Evolutionary conservation across 2,888 invertebrate genomes (phyloP).

Genomic region (Hyles lineata): DNA sequence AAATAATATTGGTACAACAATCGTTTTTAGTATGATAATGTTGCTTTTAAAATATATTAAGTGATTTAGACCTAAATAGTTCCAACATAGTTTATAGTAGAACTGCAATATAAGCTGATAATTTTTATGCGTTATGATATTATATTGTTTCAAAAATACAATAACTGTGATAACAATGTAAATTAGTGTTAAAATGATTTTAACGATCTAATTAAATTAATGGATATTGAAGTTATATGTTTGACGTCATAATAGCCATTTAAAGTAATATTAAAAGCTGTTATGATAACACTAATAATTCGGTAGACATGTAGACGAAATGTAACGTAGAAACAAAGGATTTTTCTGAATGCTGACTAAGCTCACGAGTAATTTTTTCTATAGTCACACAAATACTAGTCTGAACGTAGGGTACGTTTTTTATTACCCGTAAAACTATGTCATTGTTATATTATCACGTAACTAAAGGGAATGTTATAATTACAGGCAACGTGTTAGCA

Average conservation of each 20-base stretch:
- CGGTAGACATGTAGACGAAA: no score
- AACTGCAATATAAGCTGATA: no score
- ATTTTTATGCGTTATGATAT: not conserved
- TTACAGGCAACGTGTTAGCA: not conserved
- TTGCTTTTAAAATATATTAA: no score
- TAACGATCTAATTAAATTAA: not conserved
- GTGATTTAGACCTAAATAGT: no score
- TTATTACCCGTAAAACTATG: not conserved
- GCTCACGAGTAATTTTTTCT: not conserved
- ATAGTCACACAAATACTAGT: not conserved
- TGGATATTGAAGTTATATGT: not conserved
- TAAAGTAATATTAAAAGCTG: not conserved
- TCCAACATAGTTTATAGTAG: no score
- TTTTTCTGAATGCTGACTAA: no score
- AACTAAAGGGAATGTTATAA: not conserved
- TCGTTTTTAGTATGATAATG: no score
- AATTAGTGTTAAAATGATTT: not conserved
- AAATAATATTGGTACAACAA: no score
- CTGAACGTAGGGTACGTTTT: no score
- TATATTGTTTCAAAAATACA: not conserved
- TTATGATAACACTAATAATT: not conserved
- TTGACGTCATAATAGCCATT: not conserved
- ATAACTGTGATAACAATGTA: not conserved
- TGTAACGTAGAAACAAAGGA: no score
- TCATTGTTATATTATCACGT: not conserved